phyloP scores from a whole-genome alignment of 1,140 invertebrate genomes.

The Halictus rubicundus region DNA sequence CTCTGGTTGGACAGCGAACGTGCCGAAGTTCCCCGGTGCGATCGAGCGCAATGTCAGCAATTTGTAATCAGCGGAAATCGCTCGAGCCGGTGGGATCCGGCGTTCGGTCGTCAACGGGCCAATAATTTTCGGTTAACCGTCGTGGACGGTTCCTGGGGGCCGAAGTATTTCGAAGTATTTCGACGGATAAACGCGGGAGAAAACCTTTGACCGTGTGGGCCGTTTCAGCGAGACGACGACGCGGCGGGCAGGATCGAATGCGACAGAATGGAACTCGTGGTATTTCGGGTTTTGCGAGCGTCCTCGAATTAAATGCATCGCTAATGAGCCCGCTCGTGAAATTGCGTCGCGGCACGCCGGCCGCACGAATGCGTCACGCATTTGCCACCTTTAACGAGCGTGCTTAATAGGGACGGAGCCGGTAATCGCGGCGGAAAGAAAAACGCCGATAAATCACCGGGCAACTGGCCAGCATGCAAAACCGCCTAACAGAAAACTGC shows the following conservation, averaged over 20 bases:
- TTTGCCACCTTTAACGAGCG: conserved; percentile 61
- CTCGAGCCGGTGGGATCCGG: no score
- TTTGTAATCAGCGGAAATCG: no score
- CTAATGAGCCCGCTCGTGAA: conserved; percentile 64
- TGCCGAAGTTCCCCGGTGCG: no score
- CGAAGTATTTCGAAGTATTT: no score
- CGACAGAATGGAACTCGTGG: conserved; percentile 12
- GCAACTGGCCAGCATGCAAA: conserved; percentile 6
- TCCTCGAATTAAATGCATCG: conserved; percentile 64
- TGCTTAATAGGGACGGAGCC: conserved; percentile 52
- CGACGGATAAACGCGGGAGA: background rate
- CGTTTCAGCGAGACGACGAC: background rate
- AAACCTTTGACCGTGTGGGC: background rate
- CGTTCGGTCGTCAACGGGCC: background rate
- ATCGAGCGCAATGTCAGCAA: no score
- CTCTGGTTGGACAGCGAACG: no score
- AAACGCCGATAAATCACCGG: conserved; percentile 47
- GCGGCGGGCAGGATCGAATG: background rate
- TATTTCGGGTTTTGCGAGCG: conserved; percentile 50
- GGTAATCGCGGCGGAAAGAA: conserved; percentile 43
- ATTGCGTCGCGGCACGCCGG: conserved; percentile 53
- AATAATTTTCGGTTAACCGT: conserved; percentile 8
- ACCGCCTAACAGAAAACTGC: background rate
- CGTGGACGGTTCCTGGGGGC: background rate
- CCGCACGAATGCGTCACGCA: conserved; percentile 55